Conservation (phyloP, 37 sponge, comb jelly and placozoan genomes). For the Aplysina aerophoba region DNA sequence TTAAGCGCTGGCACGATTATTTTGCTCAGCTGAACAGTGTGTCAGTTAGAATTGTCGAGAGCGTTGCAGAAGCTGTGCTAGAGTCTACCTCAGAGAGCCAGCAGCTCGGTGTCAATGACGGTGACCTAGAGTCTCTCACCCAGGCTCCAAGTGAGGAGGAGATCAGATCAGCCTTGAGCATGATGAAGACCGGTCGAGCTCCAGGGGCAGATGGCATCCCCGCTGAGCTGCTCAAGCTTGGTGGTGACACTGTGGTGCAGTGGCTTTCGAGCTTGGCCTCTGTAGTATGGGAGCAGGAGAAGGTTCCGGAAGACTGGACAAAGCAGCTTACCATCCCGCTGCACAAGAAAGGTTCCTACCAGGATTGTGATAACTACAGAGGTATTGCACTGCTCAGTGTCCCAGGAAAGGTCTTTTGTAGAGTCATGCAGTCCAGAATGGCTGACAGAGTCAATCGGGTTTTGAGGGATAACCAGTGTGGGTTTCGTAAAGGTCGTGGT, state of each 20-base stretch:
- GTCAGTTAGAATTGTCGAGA: neutral
- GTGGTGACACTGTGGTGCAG: neutral
- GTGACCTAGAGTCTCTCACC: neutral
- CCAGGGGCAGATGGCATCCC: neutral
- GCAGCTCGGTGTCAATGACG: neutral
- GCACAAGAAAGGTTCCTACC: neutral
- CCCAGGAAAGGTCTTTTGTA: constrained; percentile 33
- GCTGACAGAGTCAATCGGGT: neutral
- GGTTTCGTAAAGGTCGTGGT: constrained; percentile 20
- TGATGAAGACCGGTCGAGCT: neutral
- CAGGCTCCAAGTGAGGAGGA: neutral
- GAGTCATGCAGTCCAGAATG: constrained; percentile 17
- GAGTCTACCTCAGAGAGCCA: neutral
- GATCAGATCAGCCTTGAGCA: neutral
- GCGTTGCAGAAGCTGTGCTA: neutral
- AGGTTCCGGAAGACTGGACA: neutral
- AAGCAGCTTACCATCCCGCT: constrained; percentile 11
- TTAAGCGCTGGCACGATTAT: neutral
- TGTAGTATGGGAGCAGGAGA: neutral
- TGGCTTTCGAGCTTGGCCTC: neutral
- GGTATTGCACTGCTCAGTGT: constrained; percentile 26
- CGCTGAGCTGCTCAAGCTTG: neutral
- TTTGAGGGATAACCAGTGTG: constrained; percentile 39
- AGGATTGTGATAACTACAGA: constrained; percentile 2
- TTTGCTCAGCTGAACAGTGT: neutral